These are phyloP conservation scores for Sinodicranocentrus sp. DNA, from an alignment of 2,888 invertebrate species.

Conservation along the genomic window DNA sequence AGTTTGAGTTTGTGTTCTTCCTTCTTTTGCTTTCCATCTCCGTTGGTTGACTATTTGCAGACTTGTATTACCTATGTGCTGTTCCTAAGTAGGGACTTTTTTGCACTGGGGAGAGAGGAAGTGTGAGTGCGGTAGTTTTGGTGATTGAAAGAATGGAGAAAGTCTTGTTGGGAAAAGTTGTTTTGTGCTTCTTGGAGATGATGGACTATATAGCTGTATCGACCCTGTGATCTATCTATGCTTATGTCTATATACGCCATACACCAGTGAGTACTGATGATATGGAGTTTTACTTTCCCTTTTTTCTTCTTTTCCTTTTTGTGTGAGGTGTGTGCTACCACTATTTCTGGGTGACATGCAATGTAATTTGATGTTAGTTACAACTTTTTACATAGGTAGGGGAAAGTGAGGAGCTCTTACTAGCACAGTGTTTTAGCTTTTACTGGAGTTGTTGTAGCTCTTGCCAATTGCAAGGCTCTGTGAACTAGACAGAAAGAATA, in stretches of 20 bases:
- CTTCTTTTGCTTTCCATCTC: slow-evolving; percentile 4
- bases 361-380: slow-evolving; percentile 37
- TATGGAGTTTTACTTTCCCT: slow-evolving; percentile 19
- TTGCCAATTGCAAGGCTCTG: slow-evolving; percentile 38
- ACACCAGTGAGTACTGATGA: no score
- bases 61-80: not conserved
- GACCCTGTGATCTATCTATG: slow-evolving; percentile 35
- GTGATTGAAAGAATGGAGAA: slow-evolving; percentile 19
- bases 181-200: slow-evolving; percentile 36
- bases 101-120: not conserved
- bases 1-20: not conserved
- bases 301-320: not conserved
- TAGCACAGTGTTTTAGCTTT: not conserved
- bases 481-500: slow-evolving; percentile 34
- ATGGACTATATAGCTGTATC: slow-evolving; percentile 40
- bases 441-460: slow-evolving; percentile 4
- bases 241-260: not conserved
- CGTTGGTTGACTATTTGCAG: not conserved
- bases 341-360: slow-evolving; percentile 38
- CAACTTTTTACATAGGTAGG: slow-evolving; percentile 22
- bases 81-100: not conserved
- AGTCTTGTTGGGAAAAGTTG: slow-evolving; percentile 34
- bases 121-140: slow-evolving; percentile 1
- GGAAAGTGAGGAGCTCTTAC: slow-evolving; percentile 26
- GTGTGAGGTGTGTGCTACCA: not conserved